Base-by-base conservation (phyloP, 2,797 vertebrate genomes). In the Melanotaenia pygmaea region DNA sequence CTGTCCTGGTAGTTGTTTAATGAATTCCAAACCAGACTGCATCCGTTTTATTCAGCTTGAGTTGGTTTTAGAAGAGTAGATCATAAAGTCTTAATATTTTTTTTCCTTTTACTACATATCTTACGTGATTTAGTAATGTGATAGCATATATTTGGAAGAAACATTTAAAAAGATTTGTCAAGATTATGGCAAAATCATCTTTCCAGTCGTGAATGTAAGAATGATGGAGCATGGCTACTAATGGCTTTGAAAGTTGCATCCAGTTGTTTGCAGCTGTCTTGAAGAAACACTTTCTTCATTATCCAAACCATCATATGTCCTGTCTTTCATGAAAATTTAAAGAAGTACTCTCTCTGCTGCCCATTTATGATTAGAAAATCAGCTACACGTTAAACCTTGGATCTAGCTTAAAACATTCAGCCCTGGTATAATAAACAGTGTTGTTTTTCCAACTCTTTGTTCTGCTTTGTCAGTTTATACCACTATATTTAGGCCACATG, bases 21-120 rank as follows among this genome's bases (percentile, higher is more conserved):
- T 64, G 35, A 71, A 65, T 83, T 84, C 70, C 76, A 67, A 78
- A 85, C 57, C 62, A 67, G 51, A 79, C 64, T 77, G 57, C 53
- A 82, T 75, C 3, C 0, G 26, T 56, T 78, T 77, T 59, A 59
- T 72, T 64, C 64, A 24, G 32, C 34, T 47, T 61, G 30, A 74
- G 26, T 51, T 79, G 51, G 59, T 35, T 68, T 65, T 1, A 35
- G 20, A 45, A 9, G 11, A 54, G 24, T 26, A 54, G 24, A 26
- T 54, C 24, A 24, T 54, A 14, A 26, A 54, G 51, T 54, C n/a
- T 50, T 9, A 47, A 47, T n/a, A 47, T 5, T 43, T 50, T 22
- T 10, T 50, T 50, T 10, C 30, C 8, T 26, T 54, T 54, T 13
- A 26, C 10, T 28, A 28, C 12, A 2, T 0, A 0, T 63, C 6